Conservation (phyloP, 2,888 invertebrate genomes). For the Cosmia pyralina region DNA sequence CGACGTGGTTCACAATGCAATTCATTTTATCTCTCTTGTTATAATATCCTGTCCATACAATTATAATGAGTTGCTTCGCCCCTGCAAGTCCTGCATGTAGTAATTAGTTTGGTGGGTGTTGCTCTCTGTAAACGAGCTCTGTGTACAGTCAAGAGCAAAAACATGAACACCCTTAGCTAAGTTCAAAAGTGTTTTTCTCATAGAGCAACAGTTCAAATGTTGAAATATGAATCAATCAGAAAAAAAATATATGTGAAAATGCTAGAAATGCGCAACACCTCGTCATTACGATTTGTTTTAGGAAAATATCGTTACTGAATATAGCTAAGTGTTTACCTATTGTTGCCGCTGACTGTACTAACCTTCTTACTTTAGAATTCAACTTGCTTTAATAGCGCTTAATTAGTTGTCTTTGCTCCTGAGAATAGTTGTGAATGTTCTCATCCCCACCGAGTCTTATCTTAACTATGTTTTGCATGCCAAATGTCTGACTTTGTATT, state of each 20-base stretch:
- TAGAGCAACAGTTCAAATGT: not conserved
- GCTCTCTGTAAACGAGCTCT: not conserved
- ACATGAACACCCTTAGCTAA: not conserved
- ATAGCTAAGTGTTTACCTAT: not conserved
- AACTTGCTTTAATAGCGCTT: constrained; percentile 16
- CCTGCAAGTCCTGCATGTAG: not conserved
- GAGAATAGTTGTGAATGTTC: not conserved
- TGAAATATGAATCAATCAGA: too few species aligned
- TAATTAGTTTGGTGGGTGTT: constrained; percentile 16
- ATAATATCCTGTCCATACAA: constrained; percentile 3
- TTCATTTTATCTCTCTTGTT: constrained; percentile 26
- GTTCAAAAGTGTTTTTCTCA: not conserved
- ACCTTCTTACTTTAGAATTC: not conserved
- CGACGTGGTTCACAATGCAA: not conserved
- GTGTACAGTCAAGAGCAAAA: not conserved
- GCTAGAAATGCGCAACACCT: too few species aligned
- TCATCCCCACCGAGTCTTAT: not conserved
- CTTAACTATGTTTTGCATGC: too few species aligned
- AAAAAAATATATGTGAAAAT: too few species aligned
- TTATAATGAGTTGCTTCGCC: constrained; percentile 6
- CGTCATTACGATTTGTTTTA: too few species aligned
- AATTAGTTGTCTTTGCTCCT: constrained; percentile 28
- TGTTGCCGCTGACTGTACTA: not conserved
- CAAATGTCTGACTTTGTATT: too few species aligned
- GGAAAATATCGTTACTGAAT: too few species aligned